Evolutionary conservation across 64 coral and sea anemone genomes (phyloP).

Genomic region (Stichodactyla mertensii): DNA sequence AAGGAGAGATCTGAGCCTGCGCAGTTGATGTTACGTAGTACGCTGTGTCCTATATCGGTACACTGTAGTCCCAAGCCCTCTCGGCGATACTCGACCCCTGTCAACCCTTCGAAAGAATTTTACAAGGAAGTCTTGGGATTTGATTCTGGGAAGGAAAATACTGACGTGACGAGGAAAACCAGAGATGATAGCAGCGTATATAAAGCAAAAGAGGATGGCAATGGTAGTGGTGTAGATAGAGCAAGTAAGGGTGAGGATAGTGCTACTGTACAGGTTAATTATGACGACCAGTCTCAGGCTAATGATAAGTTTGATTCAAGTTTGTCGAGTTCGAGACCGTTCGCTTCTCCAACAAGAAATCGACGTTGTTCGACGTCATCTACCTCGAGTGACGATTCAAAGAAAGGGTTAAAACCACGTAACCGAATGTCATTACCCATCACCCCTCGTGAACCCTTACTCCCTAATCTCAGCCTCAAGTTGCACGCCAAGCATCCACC

Average conservation of each 20-base stretch:
- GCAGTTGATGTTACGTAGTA: slow-evolving; percentile 22
- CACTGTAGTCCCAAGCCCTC: slow-evolving; percentile 24
- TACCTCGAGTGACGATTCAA: slow-evolving; percentile 26
- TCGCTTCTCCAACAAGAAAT: background rate
- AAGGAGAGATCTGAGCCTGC: background rate
- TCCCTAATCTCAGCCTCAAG: slow-evolving; percentile 20
- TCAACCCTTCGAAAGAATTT: slow-evolving; percentile 13
- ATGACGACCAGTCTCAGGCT: background rate
- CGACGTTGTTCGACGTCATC: slow-evolving; percentile 10
- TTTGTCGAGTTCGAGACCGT: slow-evolving; percentile 5
- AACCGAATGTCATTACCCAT: background rate
- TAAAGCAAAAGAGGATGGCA: background rate
- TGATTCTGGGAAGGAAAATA: background rate
- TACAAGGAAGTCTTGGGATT: slow-evolving; percentile 18
- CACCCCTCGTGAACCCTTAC: slow-evolving; percentile 10
- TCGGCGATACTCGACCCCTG: slow-evolving; percentile 18
- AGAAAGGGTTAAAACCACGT: background rate
- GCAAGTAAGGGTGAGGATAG: background rate
- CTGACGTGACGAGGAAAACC: background rate
- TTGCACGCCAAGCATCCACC: slow-evolving; percentile 18
- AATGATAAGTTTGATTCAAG: background rate
- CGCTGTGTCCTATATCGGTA: slow-evolving; percentile 12
- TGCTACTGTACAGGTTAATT: background rate
- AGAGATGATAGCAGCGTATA: background rate
- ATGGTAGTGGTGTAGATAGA: background rate